Evolutionary conservation across 2,113 vertebrate genomes (phyloP).

Genomic region (Sebastes fasciatus): DNA sequence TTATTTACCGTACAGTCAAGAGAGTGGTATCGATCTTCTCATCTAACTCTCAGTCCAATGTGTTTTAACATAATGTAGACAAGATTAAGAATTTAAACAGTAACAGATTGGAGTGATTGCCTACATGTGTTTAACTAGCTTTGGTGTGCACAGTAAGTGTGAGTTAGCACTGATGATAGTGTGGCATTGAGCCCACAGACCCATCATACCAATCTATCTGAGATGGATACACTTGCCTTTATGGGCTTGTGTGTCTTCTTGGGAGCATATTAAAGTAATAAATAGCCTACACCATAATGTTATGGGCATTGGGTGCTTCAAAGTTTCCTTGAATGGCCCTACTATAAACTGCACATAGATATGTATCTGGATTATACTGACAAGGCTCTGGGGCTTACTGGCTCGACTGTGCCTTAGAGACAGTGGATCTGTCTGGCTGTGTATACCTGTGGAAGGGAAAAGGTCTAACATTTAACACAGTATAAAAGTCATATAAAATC

Average conservation of each 20-base stretch:
- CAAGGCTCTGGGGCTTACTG: constrained; percentile 13
- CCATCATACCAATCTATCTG: constrained; percentile 4
- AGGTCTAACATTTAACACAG: neutral
- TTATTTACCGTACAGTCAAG: too few relatives aligned
- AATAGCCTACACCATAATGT: constrained; percentile 4
- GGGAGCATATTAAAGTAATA: constrained; percentile 12
- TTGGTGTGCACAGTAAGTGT: constrained; percentile 11
- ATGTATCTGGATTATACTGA: constrained; percentile 1
- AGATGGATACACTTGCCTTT: constrained; percentile 11
- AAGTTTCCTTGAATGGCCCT: neutral
- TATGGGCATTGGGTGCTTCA: neutral
- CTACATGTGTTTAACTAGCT: neutral
- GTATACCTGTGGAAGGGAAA: neutral
- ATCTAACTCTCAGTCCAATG: neutral
- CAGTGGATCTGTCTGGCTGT: neutral
- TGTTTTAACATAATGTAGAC: constrained; percentile 5
- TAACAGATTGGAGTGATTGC: constrained; percentile 14
- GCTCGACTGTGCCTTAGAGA: neutral
- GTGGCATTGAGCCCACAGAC: constrained; percentile 12
- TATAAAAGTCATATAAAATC: neutral
- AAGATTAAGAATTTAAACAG: neutral
- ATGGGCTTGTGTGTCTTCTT: constrained; percentile 1
- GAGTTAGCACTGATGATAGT: constrained; percentile 17
- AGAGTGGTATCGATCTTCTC: too few relatives aligned
- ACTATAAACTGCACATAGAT: constrained; percentile 9